Evolutionary conservation across 2,888 invertebrate genomes (phyloP), one percentile per base, ranked within the genome.

Genomic region (Agrochola litura): DNA sequence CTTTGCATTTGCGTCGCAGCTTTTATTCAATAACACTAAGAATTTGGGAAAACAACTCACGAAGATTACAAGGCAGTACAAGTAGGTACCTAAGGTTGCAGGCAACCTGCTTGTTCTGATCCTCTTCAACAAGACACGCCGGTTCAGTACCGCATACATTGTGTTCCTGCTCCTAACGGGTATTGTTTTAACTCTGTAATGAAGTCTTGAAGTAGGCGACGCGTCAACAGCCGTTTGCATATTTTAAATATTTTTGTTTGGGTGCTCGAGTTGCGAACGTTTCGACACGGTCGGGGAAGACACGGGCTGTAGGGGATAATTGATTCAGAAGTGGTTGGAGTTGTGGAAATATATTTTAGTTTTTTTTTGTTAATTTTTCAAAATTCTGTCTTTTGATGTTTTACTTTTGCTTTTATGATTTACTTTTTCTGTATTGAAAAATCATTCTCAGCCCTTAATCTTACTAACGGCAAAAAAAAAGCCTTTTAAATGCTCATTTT

Each of bases 171-270:
- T 86, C 83, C 79, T 73, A 90, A 90, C 90, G 90, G 90, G 89
- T 90, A 92, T 92, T 93, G 92, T 94, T 92, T 87, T 89, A 89
- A 91, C 85, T 73, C 85, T 88, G 90, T 94, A 93, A 94, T 93
- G 94, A 94, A 93, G 93, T 93, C 92, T 94, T 94, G 93, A 92
- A 93, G 92, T 86, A 79, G 90, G 89, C 72, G 86, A 89, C 89
- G 92, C 93, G 95, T 94, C 94, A 93, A 94, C 93, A 93, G 92
- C 93, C 74, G 80, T 94, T 94, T 93, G 93, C 95, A 94, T 94
- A 92, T 93, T 93, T 86, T 65, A 81, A 81, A 83, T 64, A 81
- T 84, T 80, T 93, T 92, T 92, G 92, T 93, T 92, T 92, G 91
- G 91, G 88, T 90, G 89, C 89, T 86, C 79, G 89, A 89, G 37